Evolutionary conservation across 2,113 vertebrate species (phyloP).

Genomic region (Periophthalmodon schlosseri): DNA sequence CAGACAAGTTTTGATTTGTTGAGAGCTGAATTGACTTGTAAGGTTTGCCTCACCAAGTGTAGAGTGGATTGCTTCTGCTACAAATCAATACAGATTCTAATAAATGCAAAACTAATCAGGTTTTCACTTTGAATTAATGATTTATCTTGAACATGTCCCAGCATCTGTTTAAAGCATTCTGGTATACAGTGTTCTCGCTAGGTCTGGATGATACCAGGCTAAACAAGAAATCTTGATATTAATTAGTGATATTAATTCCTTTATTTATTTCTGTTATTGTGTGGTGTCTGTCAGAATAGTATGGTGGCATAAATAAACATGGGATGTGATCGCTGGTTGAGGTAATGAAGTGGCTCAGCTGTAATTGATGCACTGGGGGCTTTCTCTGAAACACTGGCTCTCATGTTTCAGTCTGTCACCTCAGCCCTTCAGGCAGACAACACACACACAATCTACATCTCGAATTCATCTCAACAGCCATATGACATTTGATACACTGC

Average conservation of each 20-base stretch:
- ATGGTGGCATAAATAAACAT: not conserved
- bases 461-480: not conserved
- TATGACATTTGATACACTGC: not conserved
- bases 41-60: not conserved
- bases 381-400: slow-evolving; percentile 8
- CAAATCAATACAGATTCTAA: not conserved
- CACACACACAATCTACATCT: not conserved
- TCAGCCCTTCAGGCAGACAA: not conserved
- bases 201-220: not conserved
- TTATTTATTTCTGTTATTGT: not conserved
- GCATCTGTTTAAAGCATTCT: not conserved
- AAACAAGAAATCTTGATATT: not conserved
- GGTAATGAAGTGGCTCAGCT: slow-evolving; percentile 9
- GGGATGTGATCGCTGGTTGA: slow-evolving; percentile 4
- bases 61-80: not conserved
- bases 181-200: not conserved
- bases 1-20: not conserved
- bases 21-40: not conserved
- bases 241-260: not conserved
- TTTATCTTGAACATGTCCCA: not conserved
- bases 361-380: slow-evolving; percentile 1
- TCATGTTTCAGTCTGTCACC: slow-evolving; percentile 16
- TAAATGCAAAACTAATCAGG: not conserved
- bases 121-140: not conserved
- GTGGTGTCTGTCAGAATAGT: not conserved